phyloP scores from a whole-genome alignment of 92 coral and sea anemone species.

The Pocillopora grandis region DNA sequence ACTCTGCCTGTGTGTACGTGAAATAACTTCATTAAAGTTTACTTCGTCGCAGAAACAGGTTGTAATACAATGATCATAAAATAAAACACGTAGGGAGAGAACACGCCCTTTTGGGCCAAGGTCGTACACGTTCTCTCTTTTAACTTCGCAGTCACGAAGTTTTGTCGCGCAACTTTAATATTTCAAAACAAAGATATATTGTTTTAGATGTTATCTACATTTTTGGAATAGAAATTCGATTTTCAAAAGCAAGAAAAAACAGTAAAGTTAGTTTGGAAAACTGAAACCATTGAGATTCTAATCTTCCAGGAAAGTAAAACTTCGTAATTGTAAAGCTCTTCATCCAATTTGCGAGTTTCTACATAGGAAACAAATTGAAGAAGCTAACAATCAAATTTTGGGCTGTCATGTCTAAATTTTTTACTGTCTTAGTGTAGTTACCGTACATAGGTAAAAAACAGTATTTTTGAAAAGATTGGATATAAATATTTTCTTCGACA shows the following conservation, averaged over 20 bases:
- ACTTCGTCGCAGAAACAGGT: slow-evolving; percentile 8
- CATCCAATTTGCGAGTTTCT: neutral
- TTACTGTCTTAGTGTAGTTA: too few species aligned
- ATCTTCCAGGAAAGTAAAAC: neutral
- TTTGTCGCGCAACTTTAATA: too few species aligned
- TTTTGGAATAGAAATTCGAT: neutral
- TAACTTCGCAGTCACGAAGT: too few species aligned
- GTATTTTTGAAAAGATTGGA: too few species aligned
- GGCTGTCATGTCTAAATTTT: neutral
- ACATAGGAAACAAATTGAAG: neutral
- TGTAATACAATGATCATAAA: neutral
- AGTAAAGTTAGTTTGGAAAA: neutral
- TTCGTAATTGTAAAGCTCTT: neutral
- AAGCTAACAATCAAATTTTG: neutral
- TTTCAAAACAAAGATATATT: neutral
- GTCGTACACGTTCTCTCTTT: slow-evolving; percentile 6
- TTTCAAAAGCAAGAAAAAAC: neutral
- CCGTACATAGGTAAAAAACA: too few species aligned
- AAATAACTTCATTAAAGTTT: slow-evolving; percentile 13
- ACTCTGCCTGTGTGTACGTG: slow-evolving; percentile 5
- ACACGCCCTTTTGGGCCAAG: slow-evolving; percentile 1
- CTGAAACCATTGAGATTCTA: neutral
- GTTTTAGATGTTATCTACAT: neutral
- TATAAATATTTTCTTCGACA: neutral
- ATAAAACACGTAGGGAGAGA: neutral